These are phyloP conservation scores for Diadegma fenestrale DNA, from an alignment of 2,888 invertebrate species.

Conservation along the genomic window DNA sequence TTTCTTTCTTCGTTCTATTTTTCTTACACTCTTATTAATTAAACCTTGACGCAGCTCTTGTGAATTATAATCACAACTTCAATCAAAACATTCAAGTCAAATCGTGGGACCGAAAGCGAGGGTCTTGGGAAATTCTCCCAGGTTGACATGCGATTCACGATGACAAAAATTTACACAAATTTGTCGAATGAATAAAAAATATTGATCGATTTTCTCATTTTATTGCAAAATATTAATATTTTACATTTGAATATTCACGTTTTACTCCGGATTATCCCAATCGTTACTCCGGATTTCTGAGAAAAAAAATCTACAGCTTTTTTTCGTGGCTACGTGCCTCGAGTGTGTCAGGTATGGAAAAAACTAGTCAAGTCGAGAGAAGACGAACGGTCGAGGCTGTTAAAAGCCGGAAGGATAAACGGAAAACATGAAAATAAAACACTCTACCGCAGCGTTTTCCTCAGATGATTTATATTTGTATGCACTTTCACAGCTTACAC, in stretches of 20 bases:
- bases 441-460: neutral
- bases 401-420: neutral
- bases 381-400: neutral
- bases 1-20: constrained; percentile 20
- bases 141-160: too few species aligned
- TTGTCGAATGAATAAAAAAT: neutral
- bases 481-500: neutral
- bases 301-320: neutral
- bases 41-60: constrained; percentile 30
- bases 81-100: constrained; percentile 12
- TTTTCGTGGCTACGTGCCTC: neutral
- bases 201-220: too few species aligned
- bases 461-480: neutral
- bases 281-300: neutral
- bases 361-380: neutral
- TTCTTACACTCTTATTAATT: constrained; percentile 33
- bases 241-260: too few species aligned
- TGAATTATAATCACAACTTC: constrained; percentile 8
- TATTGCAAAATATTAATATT: too few species aligned
- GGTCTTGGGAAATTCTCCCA: constrained; percentile 30
- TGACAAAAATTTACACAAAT: too few species aligned
- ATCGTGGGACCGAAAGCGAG: constrained; percentile 10
- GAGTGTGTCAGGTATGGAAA: neutral
- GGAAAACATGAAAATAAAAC: neutral
- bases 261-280: too few species aligned